phyloP scores from a whole-genome alignment of 2,113 vertebrate genomes.

The Etia nguti region DNA sequence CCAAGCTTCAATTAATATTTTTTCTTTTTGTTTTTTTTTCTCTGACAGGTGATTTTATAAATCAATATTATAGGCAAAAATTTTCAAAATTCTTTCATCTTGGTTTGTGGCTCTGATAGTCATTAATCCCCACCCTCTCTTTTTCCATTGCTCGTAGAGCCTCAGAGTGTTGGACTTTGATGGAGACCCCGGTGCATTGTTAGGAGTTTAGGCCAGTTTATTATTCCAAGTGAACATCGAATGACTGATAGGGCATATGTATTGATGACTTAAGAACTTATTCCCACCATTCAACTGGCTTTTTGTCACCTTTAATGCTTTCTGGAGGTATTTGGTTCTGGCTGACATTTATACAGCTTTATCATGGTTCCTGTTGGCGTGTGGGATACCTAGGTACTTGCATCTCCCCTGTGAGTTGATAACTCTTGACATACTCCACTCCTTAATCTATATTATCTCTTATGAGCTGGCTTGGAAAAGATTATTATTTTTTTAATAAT shows the following conservation, averaged over 20 bases:
- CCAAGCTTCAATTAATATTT: not conserved
- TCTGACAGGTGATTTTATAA: not conserved
- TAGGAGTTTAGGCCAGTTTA: not conserved
- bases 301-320: not conserved
- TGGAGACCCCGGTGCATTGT: not conserved
- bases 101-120: not conserved
- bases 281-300: not conserved
- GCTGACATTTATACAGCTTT: not conserved
- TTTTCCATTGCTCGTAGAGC: not conserved
- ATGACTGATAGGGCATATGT: not conserved
- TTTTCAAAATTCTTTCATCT: not conserved
- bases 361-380: not conserved
- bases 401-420: not conserved
- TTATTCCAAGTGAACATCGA: not conserved
- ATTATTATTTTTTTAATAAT: rapidly evolving
- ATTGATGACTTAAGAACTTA: not conserved
- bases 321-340: not conserved
- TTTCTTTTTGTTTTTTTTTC: not conserved
- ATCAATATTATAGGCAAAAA: not conserved
- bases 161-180: not conserved
- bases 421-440: not conserved
- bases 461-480: not conserved
- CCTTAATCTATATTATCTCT: not conserved
- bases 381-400: not conserved
- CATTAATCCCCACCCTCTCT: not conserved